Percentiles rank a stretch among this genome's conserved stretches.
phyloP scores from a whole-genome alignment of 2,797 vertebrate species.

The Chelonia mydas region DNA sequence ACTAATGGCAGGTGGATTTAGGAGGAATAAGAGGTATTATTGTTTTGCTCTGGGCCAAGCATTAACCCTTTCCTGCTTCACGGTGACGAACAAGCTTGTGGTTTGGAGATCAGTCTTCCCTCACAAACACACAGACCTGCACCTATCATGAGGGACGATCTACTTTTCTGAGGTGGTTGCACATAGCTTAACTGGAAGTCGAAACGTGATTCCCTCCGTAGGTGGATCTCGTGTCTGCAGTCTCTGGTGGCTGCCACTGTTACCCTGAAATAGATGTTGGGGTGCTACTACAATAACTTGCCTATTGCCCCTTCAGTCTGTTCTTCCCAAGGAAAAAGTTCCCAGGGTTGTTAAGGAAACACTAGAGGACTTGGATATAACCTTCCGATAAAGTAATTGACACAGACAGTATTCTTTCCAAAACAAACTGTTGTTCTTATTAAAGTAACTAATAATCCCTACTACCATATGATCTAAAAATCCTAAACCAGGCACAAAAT shows the following conservation, averaged over 20 bases:
- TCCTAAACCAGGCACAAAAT: too few relatives aligned
- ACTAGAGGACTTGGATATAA: too few relatives aligned
- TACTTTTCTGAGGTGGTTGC: neutral
- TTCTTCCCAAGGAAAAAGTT: too few relatives aligned
- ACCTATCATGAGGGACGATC: neutral
- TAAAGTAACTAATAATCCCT: too few relatives aligned
- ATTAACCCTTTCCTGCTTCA: neutral
- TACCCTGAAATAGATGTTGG: too few relatives aligned
- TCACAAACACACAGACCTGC: neutral
- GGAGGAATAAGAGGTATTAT: neutral
- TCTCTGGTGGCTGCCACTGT: neutral
- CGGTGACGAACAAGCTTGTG: neutral
- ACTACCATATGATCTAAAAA: too few relatives aligned
- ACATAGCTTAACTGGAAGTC: neutral
- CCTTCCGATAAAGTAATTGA: too few relatives aligned
- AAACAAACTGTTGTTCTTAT: too few relatives aligned
- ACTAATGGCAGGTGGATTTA: slow-evolving; percentile 10
- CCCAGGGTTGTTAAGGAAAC: too few relatives aligned
- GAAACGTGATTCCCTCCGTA: neutral
- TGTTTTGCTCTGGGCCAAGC: neutral
- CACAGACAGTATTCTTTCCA: too few relatives aligned
- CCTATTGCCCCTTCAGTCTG: too few relatives aligned
- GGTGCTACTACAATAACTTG: too few relatives aligned
- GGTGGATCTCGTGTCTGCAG: neutral
- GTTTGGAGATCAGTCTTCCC: neutral